Conservation (phyloP, 2,797 vertebrate genomes). For the Melanotaenia pygmaea region DNA sequence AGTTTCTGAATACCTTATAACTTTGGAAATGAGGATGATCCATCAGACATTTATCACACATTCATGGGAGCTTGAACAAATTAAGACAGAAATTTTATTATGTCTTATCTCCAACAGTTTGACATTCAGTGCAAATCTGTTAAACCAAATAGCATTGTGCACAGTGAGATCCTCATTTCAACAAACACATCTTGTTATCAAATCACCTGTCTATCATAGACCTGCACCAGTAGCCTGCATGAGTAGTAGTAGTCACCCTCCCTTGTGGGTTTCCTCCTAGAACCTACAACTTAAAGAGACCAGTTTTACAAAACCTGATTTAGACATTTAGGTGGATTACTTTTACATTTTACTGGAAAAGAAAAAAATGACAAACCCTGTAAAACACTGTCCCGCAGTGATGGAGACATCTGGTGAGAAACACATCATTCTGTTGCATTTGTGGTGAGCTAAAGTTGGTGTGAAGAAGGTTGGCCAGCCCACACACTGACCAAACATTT, state of each 20-base stretch:
- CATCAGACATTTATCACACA: background rate
- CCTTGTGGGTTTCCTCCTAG: slow-evolving; percentile 11
- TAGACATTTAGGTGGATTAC: slow-evolving; percentile 2
- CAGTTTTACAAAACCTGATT: slow-evolving; percentile 16
- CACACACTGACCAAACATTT: slow-evolving; percentile 43
- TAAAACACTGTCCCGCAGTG: slow-evolving; percentile 15
- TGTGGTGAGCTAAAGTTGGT: slow-evolving; percentile 21
- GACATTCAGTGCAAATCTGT: background rate
- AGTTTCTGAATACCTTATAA: background rate
- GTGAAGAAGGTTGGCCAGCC: slow-evolving; percentile 36
- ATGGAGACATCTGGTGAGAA: slow-evolving; percentile 20
- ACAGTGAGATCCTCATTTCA: background rate
- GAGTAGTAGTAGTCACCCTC: background rate
- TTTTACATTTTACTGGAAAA: slow-evolving; percentile 27
- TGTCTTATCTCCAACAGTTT: background rate
- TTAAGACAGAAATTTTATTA: background rate
- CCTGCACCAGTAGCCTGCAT: background rate
- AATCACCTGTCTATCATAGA: slow-evolving; percentile 5
- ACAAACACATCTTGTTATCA: slow-evolving; percentile 12
- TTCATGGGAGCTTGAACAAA: background rate
- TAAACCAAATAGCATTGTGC: background rate
- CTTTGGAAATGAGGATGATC: slow-evolving; percentile 6
- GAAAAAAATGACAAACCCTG: slow-evolving; percentile 4
- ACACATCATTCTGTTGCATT: slow-evolving; percentile 13
- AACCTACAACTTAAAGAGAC: background rate